Base-by-base conservation (phyloP, 2,888 invertebrate genomes). In the Euzophera pinguis region DNA sequence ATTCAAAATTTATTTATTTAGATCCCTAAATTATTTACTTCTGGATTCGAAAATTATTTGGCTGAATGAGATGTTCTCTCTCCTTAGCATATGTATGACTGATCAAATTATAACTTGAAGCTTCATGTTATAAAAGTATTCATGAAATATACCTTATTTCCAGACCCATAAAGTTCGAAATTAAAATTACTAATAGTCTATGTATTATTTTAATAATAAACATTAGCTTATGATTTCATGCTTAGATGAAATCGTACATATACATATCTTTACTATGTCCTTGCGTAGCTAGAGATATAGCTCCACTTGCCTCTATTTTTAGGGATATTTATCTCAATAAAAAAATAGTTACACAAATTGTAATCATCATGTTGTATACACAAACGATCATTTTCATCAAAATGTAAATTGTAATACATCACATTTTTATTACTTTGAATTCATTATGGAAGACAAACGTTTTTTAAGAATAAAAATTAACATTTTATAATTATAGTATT, bases 1-100 rank as follows among this genome's bases (percentile, higher is more conserved):
- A 56, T 64, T 64, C 50, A 42, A 59, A 54, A 62, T 60, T 64
- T 65, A 58, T 61, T 64, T 57, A 54, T 50, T 43, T 35, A 37
- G 27, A 16, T n/a, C n/a, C 43, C 34, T 34, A 17, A 22, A 12
- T 16, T 51, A 35, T 51, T 51, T 51, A 50, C 38, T 27, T 27
- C 7, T 17, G 1, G 50, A 17, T 50, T 34, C 50, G 14, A 50
- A 54, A 45, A 34, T 52, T 53, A 52, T 53, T 47, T 54, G 42
- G 47, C 53, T 50, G 49, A 53, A 53, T 34, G 9, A 29, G 16
- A 14, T 16, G 29, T 13, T 14, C 8, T 22, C 5, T 22, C 22
- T 22, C 22, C n/a, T 22, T 22, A 22, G 22, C 22, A 22, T 3
- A 22, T 22, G n/a, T n/a, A n/a, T n/a, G n/a, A n/a, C n/a, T n/a